These are phyloP conservation scores for Myotis yumanensis DNA, from an alignment of 2,113 vertebrate genomes.

Conservation along the genomic window DNA sequence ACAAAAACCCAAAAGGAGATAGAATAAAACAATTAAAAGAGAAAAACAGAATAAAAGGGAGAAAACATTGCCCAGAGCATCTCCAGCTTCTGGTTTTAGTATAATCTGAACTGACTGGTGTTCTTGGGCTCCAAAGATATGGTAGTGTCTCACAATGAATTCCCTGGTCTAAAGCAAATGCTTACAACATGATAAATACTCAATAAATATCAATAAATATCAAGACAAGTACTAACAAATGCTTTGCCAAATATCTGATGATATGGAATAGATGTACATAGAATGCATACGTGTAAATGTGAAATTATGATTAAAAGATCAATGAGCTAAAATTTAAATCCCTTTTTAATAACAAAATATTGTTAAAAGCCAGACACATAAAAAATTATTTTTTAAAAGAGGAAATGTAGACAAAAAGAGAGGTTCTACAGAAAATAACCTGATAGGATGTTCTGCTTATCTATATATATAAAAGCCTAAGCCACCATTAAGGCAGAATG, in stretches of 20 bases:
- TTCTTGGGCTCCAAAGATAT: neutral
- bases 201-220: neutral
- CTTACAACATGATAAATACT: neutral
- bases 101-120: neutral
- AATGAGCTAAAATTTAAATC: neutral
- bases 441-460: neutral
- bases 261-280: neutral
- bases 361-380: neutral
- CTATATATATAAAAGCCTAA: too few species aligned
- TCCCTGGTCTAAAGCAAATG: neutral
- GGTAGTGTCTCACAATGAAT: neutral
- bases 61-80: neutral
- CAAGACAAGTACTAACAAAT: neutral
- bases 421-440: neutral
- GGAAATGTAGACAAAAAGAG: neutral
- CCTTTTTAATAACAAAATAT: neutral
- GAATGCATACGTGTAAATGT: neutral
- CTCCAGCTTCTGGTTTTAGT: neutral
- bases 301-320: neutral
- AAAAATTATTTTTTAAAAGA: neutral
- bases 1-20: neutral
- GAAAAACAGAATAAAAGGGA: neutral
- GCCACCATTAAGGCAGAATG: too few species aligned
- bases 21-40: neutral
- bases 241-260: neutral